Base-by-base conservation (phyloP, 2,888 invertebrate species). In the Portevinia maculata region DNA sequence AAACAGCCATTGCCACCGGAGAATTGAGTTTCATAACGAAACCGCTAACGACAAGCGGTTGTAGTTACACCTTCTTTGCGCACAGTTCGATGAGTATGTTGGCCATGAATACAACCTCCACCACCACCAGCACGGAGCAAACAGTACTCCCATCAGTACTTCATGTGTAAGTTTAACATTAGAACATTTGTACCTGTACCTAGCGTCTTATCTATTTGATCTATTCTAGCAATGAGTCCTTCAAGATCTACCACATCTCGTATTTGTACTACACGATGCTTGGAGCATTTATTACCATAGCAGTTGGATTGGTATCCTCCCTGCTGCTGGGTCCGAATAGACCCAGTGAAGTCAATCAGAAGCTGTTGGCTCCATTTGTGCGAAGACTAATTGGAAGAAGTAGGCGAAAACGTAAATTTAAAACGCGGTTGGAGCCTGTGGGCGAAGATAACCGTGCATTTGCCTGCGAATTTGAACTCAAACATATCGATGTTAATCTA, bases 251-350 rank as follows among this genome's bases (percentile, higher is more conserved):
- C 84, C 94, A 94, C 46, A 92, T 96, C 7, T 96, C 96, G 0
- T 96, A 96, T 89, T 92, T 96, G 87, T 96, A 95, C 94, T 96
- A 96, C 86, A 95, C 95, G 0, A 88, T 94, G 9, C 88, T 93
- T 8, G 94, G 94, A 0, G 91, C 92, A 4, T 34, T 91, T 9
- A 91, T 94, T 0, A 92, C 94, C 6, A 92, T 93, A 75, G 86
- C 91, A 5, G 91, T 94, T 7, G 93, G 92, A 1, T 86, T 93
- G 11, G 59, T 92, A 0, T 91, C 91, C 0, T 94, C 93, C 81
- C 89, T 92, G 13, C 84, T 91, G 17, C 91, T 92, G 0, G 91
- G 91, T 28, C 91, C 93, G 0, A 90, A 92, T 83, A 91, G 93
- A 84, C 90, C 93, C 1, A 89, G 91, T 50, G 92, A 93, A 67